Base-by-base conservation (phyloP, 1,140 invertebrate genomes). In the Pseudomyrmex gracilis region DNA sequence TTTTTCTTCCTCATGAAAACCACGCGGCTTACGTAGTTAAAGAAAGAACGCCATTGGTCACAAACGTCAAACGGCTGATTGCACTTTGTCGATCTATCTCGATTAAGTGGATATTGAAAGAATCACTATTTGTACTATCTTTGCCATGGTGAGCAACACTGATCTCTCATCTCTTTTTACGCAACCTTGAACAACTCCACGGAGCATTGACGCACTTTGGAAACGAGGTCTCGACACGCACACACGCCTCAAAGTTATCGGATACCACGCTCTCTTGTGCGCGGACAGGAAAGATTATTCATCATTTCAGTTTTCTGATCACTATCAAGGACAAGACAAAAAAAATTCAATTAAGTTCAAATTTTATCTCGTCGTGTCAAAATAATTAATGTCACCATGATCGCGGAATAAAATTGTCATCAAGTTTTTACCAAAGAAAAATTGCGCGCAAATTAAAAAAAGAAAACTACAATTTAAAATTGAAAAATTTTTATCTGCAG, bases 61-160 rank as follows among this genome's bases (percentile, higher is more conserved):
- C 74, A 20, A 70, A 67, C 12, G 64, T 77, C 74, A 77, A 77
- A 78, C 63, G 74, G 74, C 20, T 78, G 74, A 78, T 78, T 78
- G 63, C 76, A 78, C 76, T 78, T 58, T 68, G 51, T 78, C 76
- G 64, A 78, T 68, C 64, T 78, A 53, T 78, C 70, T 20, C 64
- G 76, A 70, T 78, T 70, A 78, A 78, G 76, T 68, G 76, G 76
- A 78, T 78, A 78, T 78, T 78, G 63, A 78, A 78, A 78, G 43
- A 43, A 70, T 64, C 64, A 58, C 2, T 34, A 70, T 78, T 78
- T 78, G 63, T 77, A 78, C 34, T 20, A 5, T 10, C 64, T 70
- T 70, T 34, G 15, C 76, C 76, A 68, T 68, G 76, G 51, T 78
- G 10, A n/a, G 47, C 66, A 13, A 47, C 63, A 34, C 8, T 71